Conservation (phyloP, 1,140 invertebrate genomes). For the Achatina immaculata region DNA sequence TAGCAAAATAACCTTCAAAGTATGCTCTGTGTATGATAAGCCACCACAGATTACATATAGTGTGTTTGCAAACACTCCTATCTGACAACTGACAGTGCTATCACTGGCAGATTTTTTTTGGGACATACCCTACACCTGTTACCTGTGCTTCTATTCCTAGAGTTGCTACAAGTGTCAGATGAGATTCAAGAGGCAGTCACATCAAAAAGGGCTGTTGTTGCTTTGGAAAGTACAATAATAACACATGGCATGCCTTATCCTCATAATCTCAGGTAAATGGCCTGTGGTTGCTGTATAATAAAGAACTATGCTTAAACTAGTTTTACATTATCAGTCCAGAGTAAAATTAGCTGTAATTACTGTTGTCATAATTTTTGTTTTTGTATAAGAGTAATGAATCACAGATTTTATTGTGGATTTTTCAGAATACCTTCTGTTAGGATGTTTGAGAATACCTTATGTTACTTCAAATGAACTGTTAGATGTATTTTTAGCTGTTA, state of each 20-base stretch:
- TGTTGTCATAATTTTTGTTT: too few species aligned
- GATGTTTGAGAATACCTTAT: too few species aligned
- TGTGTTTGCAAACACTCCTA: not conserved
- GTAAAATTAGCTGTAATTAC: too few species aligned
- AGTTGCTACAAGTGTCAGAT: conserved; percentile 52
- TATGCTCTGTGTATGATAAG: not conserved
- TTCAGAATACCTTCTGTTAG: too few species aligned
- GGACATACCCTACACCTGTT: not conserved
- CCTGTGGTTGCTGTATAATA: too few species aligned
- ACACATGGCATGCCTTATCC: conserved; percentile 99
- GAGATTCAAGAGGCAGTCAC: conserved; percentile 64
- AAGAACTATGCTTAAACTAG: too few species aligned
- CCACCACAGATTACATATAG: not conserved
- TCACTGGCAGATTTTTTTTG: not conserved
- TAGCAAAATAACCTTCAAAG: not conserved
- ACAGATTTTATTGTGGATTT: not conserved
- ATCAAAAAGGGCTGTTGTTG: conserved; percentile 81
- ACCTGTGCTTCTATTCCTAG: conserved; percentile 35
- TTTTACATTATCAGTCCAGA: too few species aligned
- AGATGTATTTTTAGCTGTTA: too few species aligned
- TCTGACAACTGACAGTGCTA: not conserved
- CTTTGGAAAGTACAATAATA: conserved; percentile 96
- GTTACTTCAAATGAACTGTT: too few species aligned
- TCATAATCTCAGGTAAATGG: conserved; percentile 77
- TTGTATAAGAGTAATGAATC: not conserved